Conservation (phyloP, 2,113 vertebrate species). For the Neotoma lepida region DNA sequence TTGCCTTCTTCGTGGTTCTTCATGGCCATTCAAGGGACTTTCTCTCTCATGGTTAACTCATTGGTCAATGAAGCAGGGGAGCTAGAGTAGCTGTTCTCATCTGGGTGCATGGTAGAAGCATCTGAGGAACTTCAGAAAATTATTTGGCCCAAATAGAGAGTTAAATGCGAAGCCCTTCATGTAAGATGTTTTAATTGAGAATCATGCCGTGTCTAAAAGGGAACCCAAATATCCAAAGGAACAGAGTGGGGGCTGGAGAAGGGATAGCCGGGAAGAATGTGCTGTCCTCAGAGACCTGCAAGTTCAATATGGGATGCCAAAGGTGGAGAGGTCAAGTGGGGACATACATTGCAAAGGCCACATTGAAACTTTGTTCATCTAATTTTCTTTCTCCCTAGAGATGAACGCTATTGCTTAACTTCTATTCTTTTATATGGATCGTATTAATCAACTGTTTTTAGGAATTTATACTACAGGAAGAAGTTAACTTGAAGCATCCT, state of each 20-base stretch:
- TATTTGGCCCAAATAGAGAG: not conserved
- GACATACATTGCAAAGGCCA: not conserved
- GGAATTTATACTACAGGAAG: not conserved
- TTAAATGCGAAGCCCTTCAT: not conserved
- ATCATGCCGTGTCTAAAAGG: not conserved
- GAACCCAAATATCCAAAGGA: not conserved
- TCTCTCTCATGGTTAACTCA: not conserved
- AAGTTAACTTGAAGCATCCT: not conserved
- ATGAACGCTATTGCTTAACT: not conserved
- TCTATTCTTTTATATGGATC: not conserved
- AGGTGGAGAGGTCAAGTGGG: not conserved
- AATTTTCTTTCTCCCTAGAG: not conserved
- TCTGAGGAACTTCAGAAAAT: not conserved
- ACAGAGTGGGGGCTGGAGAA: not conserved
- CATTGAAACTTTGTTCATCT: not conserved
- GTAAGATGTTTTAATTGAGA: not conserved
- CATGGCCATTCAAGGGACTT: not conserved
- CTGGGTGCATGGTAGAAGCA: not conserved
- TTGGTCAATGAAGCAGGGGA: not conserved
- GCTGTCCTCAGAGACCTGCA: not conserved
- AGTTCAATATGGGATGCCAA: not conserved
- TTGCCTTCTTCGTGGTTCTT: not conserved
- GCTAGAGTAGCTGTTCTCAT: not conserved
- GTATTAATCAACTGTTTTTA: not conserved
- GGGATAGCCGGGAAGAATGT: not conserved